Evolutionary conservation across 2,797 vertebrate species (phyloP), one percentile per base, ranked within the genome.

Genomic region (Sebastes itinus): DNA sequence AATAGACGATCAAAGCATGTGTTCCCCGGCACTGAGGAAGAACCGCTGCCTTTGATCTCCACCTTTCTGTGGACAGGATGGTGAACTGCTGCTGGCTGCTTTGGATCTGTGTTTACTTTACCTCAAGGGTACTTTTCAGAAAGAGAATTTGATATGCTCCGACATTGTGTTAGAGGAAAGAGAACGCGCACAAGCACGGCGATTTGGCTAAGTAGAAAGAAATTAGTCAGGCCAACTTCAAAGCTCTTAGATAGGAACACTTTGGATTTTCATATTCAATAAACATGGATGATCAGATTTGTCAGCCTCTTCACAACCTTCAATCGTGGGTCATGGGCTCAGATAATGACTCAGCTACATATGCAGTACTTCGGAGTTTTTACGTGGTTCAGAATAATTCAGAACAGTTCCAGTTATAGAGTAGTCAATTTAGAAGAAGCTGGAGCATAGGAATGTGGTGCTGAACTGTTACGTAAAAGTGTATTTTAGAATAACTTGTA

Each of bases 1-100:
- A 91, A 94, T 88, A 87, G 88, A 87, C 85, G 92, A 95, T 95
- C 93, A 96, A 96, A 95, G 94, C 78, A 22, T 84, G 82, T 88
- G 84, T 92, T 95, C 88, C 83, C 88, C 79, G 91, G 92, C 91
- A 46, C 77, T 61, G 85, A 88, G 89, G 84, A 88, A 68, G 69
- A 91, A 87, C 71, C 42, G 54, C 68, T 80, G 78, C 70, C 91
- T 95, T 95, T 95, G 93, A 95, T 95, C 92, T 89, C 75, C 78
- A 89, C 90, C 88, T 85, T 83, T 85, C 85, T 87, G 83, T 90
- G 91, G 94, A 93, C 92, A 92, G 92, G 83, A 92, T 82, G 88
- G 87, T 83, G 84, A 92, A 90, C 80, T 82, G 81, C 87, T 85
- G 85, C 89, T 85, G 60, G 22, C 81, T 68, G 73, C 90, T 88